These are phyloP conservation scores for Apodemia mormo DNA, from an alignment of 2,888 invertebrate species.

Conservation along the genomic window DNA sequence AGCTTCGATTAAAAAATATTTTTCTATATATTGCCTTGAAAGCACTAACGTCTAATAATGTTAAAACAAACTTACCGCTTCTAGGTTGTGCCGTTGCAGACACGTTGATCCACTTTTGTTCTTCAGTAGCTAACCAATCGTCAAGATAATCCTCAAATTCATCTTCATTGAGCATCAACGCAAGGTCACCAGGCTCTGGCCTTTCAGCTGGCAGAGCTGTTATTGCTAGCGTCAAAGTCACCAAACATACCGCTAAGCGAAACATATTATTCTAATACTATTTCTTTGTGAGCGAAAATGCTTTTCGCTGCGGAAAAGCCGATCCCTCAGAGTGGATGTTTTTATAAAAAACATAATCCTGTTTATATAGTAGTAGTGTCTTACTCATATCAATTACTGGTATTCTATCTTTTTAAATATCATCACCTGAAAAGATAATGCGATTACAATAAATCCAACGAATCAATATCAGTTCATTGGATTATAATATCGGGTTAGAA, in stretches of 20 bases:
- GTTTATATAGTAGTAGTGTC: conserved; percentile 10
- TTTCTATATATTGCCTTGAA: no score
- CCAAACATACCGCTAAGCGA: conserved; percentile 36
- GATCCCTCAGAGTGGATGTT: not conserved
- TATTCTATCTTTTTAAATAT: conserved; percentile 17
- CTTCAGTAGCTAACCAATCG: conserved; percentile 58
- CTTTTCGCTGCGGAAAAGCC: not conserved
- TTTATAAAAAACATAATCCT: not conserved
- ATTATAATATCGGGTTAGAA: not conserved
- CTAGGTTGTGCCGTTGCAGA: conserved; percentile 40
- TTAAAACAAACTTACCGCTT: conserved; percentile 48
- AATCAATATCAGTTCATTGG: conserved; percentile 1
- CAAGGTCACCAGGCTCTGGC: conserved; percentile 62
- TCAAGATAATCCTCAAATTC: conserved; percentile 75
- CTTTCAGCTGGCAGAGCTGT: conserved; percentile 43
- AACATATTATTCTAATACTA: conserved; percentile 29
- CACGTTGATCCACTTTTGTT: conserved; percentile 48
- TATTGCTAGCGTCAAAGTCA: conserved; percentile 42
- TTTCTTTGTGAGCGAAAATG: not conserved
- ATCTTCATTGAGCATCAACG: conserved; percentile 63
- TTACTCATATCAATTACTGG: not conserved
- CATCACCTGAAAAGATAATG: conserved; percentile 8
- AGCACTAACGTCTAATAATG: no score
- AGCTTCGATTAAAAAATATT: no score
- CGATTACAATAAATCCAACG: not conserved